Base-by-base conservation (phyloP, 2,888 invertebrate genomes). In the Drosophila aldrichi region DNA sequence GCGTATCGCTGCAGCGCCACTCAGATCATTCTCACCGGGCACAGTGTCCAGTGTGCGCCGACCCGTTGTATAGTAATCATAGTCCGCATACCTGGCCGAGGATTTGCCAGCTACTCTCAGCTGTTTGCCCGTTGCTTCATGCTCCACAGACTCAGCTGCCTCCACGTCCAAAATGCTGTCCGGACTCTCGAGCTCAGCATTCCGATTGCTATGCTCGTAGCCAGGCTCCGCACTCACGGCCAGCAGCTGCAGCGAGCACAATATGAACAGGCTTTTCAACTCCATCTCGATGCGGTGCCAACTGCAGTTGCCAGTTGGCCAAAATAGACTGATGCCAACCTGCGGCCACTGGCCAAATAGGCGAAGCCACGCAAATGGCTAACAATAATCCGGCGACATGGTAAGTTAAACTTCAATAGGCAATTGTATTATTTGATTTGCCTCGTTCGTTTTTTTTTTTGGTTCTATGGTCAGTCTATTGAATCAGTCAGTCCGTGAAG, bases 81-180 rank as follows among this genome's bases (percentile, higher is more conserved):
- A 93, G 2, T 95, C 94, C 2, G 94, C 94, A 29, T 95, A 94
- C 1, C 72, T 65, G 4, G 57, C 56, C 18, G 64, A 56, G 1
- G 90, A 88, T 86, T 56, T 91, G 61, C 69, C 79, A 20, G 60
- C 80, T 90, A 69, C 90, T 83, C 70, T 90, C 82, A 9, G 89
- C 80, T 62, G 70, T 18, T 73, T 74, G 0, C 9, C 63, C 40
- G 44, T 6, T 43, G 69, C 63, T 6, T 76, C n/a, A 78, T 91
- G 29, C 78, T 70, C 55, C 66, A 79, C 14, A 0, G 54, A 25
- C 6, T 72, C 69, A 25, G 77, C 18, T 40, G 74, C 34, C 12
- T 77, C 69, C 43, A 84, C 86, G 70, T 81, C 85, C 9, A 88
- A 79, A 14, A 86, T 74, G 38, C 80, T 77, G 36, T 84, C 90